Conservation (phyloP, 2,888 invertebrate species). For the Nebria brevicollis region DNA sequence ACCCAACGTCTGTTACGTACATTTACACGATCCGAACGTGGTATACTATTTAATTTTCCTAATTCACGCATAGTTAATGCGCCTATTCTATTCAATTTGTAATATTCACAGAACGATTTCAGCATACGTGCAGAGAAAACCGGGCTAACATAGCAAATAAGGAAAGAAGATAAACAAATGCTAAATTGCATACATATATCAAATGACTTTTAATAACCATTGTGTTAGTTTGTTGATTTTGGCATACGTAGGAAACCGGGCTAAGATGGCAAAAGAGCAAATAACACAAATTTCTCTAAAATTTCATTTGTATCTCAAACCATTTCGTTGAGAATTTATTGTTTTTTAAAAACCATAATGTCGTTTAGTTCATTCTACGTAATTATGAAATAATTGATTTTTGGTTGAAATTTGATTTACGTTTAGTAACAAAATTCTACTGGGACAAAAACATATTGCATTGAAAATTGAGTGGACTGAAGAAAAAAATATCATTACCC, state of each 20-base stretch:
- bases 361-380: background rate
- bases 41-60: background rate
- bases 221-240: no score
- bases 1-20: slow-evolving; percentile 1
- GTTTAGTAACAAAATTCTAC: background rate
- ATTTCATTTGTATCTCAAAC: no score
- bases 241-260: no score
- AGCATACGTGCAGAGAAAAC: background rate
- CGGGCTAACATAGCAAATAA: background rate
- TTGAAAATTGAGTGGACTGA: background rate
- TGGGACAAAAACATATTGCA: background rate
- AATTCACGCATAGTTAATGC: background rate
- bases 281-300: no score
- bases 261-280: no score
- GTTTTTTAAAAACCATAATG: background rate
- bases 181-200: no score
- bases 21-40: background rate
- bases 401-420: background rate
- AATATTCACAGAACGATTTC: background rate
- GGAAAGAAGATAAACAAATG: background rate
- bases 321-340: background rate
- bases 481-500: background rate
- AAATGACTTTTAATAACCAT: no score
- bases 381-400: background rate
- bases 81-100: background rate